Evolutionary conservation across 2,797 vertebrate genomes (phyloP).

Genomic region (Muscicapa comitata): DNA sequence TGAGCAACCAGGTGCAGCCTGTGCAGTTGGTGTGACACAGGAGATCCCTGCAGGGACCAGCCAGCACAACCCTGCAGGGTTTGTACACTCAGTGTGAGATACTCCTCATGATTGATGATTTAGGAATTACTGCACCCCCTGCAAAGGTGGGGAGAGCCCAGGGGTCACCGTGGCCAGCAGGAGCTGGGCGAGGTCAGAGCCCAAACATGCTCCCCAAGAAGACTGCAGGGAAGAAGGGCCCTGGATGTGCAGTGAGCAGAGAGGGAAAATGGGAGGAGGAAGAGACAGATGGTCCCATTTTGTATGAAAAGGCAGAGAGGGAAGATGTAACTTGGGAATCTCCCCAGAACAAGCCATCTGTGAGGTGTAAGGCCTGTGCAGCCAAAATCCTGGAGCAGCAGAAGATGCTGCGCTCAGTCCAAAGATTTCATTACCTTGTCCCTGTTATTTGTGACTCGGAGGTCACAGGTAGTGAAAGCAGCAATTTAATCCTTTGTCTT

Average conservation of each 20-base stretch:
- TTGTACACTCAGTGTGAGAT: background rate
- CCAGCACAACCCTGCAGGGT: background rate
- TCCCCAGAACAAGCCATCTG: conserved; percentile 65
- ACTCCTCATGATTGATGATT: background rate
- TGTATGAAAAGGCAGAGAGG: conserved; percentile 56
- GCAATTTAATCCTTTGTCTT: background rate
- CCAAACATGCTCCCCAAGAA: accelerated
- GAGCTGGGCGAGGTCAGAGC: background rate
- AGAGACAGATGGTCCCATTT: conserved; percentile 57
- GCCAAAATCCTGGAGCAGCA: conserved; percentile 20
- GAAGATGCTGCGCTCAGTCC: background rate
- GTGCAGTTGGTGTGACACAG: background rate
- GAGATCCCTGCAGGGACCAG: background rate
- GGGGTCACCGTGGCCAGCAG: background rate
- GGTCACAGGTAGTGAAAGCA: background rate
- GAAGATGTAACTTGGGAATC: conserved; percentile 58
- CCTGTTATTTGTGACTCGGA: background rate
- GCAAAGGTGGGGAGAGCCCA: background rate
- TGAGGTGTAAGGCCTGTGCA: conserved; percentile 3
- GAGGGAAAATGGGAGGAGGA: background rate
- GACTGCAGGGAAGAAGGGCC: background rate
- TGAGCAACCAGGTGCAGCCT: background rate
- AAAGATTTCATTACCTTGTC: background rate
- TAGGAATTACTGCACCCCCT: background rate
- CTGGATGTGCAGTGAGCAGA: background rate